phyloP scores from a whole-genome alignment of 2,888 invertebrate species.

The Scaeva pyrastri region DNA sequence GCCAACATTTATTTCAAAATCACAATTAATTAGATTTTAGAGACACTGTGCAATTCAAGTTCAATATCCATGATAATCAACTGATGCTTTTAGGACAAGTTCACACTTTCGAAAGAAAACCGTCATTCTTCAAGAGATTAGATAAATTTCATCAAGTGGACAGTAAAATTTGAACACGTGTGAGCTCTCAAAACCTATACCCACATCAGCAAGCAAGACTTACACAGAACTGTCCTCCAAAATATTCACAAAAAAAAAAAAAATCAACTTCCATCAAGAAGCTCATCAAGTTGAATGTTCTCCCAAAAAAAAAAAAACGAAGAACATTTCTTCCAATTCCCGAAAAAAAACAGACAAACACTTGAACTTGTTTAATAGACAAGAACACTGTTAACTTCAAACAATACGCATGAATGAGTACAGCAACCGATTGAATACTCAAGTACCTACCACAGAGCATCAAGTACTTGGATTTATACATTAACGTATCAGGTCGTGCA shows the following conservation, averaged over 20 bases:
- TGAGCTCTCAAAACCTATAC: slow-evolving; percentile 56
- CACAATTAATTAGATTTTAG: too few species aligned
- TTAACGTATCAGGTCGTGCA: slow-evolving; percentile 65
- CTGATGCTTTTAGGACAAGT: background rate
- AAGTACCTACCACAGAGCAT: slow-evolving; percentile 34
- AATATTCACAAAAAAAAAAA: too few species aligned
- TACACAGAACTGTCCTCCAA: slow-evolving; percentile 16
- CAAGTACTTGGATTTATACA: slow-evolving; percentile 24
- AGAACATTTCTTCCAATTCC: slow-evolving; percentile 29
- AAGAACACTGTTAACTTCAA: slow-evolving; percentile 19
- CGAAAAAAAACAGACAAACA: slow-evolving; percentile 70
- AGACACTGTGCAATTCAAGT: too few species aligned
- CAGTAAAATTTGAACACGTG: slow-evolving; percentile 66
- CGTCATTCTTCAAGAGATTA: background rate
- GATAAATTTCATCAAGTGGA: slow-evolving; percentile 49
- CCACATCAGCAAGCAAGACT: slow-evolving; percentile 43
- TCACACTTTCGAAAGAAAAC: background rate
- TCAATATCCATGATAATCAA: background rate
- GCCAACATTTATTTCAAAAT: too few species aligned
- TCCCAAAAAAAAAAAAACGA: slow-evolving; percentile 19
- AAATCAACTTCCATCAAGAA: slow-evolving; percentile 23
- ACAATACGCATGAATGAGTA: slow-evolving; percentile 60
- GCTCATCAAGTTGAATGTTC: slow-evolving; percentile 61
- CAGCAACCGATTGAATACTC: slow-evolving; percentile 53
- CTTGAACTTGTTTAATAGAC: slow-evolving; percentile 67